Conservation (phyloP, 2,113 vertebrate species). For the Cercopithecus mona region DNA sequence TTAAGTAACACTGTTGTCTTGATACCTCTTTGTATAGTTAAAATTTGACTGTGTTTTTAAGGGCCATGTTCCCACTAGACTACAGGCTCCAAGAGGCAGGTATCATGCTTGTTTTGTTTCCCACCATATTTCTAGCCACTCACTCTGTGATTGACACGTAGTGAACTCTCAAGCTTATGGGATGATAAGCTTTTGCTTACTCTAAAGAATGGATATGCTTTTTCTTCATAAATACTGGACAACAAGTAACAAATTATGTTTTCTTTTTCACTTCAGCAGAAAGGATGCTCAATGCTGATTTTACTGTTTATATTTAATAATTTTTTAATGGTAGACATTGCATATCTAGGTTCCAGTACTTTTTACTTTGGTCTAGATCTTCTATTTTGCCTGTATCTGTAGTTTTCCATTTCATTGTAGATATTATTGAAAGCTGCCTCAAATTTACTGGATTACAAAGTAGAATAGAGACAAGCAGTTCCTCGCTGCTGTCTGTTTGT, state of each 20-base stretch:
- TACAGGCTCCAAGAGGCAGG: background rate
- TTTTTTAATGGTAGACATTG: background rate
- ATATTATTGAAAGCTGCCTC: constrained; percentile 23
- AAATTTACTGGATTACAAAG: background rate
- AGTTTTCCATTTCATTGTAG: background rate
- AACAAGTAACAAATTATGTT: background rate
- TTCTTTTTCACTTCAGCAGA: background rate
- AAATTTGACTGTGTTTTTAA: background rate
- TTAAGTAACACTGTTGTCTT: background rate
- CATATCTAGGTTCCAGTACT: background rate
- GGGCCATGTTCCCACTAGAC: background rate
- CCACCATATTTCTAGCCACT: too few species aligned
- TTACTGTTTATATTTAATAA: background rate
- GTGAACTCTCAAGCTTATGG: background rate
- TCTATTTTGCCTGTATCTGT: background rate
- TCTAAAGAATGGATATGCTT: background rate
- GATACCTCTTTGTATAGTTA: background rate
- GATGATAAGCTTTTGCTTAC: background rate
- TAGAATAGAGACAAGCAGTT: background rate
- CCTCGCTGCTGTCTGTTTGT: background rate
- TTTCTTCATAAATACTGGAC: background rate
- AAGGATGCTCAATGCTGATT: background rate
- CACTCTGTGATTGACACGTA: background rate
- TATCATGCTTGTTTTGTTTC: background rate
- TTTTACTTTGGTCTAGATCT: background rate